A percentile compares a stretch with the other conserved stretches of the same genome.
These are phyloP conservation scores for Dissostichus mawsoni DNA, from an alignment of 2,113 vertebrate species.

Conservation along the genomic window DNA sequence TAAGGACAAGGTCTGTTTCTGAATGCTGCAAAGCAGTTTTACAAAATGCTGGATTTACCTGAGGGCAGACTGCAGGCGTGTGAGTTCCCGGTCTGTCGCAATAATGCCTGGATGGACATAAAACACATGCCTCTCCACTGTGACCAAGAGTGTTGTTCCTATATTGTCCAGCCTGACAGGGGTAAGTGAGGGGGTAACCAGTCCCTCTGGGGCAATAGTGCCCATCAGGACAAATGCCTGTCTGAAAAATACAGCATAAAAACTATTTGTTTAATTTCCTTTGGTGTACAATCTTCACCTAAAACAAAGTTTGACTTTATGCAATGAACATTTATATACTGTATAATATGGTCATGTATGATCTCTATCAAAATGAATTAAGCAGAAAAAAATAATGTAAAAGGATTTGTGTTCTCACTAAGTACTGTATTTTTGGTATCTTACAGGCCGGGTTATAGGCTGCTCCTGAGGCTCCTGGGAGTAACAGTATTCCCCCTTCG, in stretches of 20 bases:
- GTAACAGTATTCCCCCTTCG: constrained; percentile 88
- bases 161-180: constrained; percentile 86
- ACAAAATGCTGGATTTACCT: constrained; percentile 69
- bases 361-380: background rate
- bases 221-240: constrained; percentile 87
- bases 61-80: constrained; percentile 83
- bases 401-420: too few relatives aligned
- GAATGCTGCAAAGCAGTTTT: background rate
- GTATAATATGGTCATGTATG: background rate
- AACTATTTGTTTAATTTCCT: background rate
- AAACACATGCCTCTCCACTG: constrained; percentile 78
- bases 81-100: constrained; percentile 84
- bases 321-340: too few relatives aligned
- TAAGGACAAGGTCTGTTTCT: background rate
- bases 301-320: background rate
- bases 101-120: constrained; percentile 84
- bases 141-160: constrained; percentile 83
- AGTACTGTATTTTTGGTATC: constrained; percentile 28
- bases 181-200: constrained; percentile 86
- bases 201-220: constrained; percentile 88
- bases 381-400: background rate
- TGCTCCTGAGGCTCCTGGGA: constrained; percentile 69
- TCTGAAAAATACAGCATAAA: constrained; percentile 79
- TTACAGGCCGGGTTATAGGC: constrained; percentile 87
- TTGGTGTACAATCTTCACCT: background rate